Conservation (phyloP, 2,113 vertebrate genomes). For the Rhodinocichla rosea region DNA sequence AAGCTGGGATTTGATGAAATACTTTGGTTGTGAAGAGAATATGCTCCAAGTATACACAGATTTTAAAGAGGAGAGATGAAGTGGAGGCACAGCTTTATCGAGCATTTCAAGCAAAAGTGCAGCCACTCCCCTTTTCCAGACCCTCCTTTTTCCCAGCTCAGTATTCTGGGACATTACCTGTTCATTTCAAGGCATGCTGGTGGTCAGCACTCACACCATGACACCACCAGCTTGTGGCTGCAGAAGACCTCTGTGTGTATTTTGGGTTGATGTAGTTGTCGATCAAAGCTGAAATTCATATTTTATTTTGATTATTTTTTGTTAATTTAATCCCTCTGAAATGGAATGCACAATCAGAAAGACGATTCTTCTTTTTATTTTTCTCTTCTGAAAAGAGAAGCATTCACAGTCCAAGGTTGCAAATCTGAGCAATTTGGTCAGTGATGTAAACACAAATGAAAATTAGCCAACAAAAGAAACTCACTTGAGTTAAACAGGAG, state of each 20-base stretch:
- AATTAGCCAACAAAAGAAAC: constrained; percentile 38
- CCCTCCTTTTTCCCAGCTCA: not conserved
- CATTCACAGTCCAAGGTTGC: not conserved
- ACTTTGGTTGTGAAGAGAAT: not conserved
- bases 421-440: constrained; percentile 15
- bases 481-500: not conserved
- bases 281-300: not conserved
- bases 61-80: not conserved
- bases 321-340: not conserved
- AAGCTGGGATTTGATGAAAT: not conserved
- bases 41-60: not conserved
- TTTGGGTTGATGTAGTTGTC: not conserved
- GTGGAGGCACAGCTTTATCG: not conserved
- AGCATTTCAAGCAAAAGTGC: not conserved
- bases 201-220: not conserved
- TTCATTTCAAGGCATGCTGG: not conserved
- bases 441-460: not conserved
- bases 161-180: not conserved
- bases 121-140: not conserved
- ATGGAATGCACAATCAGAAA: not conserved
- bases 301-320: not conserved
- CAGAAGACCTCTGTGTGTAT: not conserved
- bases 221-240: not conserved
- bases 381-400: not conserved
- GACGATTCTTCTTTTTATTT: not conserved